phyloP scores from a whole-genome alignment of 2,113 vertebrate genomes.

The Parus major region DNA sequence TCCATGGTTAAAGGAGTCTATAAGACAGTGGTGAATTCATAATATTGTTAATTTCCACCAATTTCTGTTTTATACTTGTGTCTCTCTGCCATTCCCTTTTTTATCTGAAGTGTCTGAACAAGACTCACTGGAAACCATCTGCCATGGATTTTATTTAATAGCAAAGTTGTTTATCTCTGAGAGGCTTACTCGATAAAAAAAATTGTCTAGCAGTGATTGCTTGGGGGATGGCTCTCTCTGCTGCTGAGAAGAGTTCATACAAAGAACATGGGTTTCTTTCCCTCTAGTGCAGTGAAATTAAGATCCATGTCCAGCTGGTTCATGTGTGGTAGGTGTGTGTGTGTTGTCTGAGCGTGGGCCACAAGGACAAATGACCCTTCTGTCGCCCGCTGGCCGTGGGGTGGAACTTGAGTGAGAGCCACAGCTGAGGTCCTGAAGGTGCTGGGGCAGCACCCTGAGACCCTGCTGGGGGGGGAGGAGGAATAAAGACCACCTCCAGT shows the following conservation, averaged over 20 bases:
- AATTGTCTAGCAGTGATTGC: neutral
- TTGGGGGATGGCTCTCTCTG: neutral
- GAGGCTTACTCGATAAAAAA: neutral
- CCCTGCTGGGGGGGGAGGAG: neutral
- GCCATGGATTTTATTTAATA: constrained; percentile 41
- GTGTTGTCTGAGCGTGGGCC: neutral
- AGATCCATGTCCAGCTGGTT: neutral
- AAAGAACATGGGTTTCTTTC: neutral
- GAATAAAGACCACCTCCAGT: neutral
- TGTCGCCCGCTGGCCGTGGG: neutral
- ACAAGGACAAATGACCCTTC: neutral
- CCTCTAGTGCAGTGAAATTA: neutral
- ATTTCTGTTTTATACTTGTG: neutral
- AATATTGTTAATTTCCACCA: neutral
- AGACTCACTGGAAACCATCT: constrained; percentile 38
- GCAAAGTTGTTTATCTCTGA: constrained; percentile 1
- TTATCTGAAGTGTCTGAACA: constrained; percentile 28
- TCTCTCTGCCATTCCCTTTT: neutral
- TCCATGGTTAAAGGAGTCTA: neutral
- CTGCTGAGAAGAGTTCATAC: neutral
- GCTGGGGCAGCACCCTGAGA: neutral
- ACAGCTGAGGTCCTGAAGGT: neutral
- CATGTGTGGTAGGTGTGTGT: neutral
- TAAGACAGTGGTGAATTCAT: neutral
- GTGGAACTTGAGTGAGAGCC: neutral